These are phyloP conservation scores for Podargus strigoides DNA, from an alignment of 2,797 vertebrate genomes.

Conservation along the genomic window DNA sequence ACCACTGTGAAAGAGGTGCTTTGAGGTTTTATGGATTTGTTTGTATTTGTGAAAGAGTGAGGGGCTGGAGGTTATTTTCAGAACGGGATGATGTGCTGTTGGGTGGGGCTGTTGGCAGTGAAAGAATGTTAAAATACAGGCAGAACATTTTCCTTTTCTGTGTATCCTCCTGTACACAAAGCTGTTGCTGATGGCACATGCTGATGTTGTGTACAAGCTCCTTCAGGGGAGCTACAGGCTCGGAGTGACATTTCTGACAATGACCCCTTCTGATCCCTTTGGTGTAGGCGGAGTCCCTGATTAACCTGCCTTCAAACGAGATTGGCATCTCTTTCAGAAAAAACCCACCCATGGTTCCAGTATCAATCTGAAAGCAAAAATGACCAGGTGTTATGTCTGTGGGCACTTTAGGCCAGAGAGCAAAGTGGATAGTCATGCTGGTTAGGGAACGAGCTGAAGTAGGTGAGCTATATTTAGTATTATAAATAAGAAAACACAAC, in stretches of 20 bases:
- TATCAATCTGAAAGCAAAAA: not conserved
- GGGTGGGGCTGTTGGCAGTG: not conserved
- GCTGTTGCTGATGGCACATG: not conserved
- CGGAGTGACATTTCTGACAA: not conserved
- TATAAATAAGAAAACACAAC: too few relatives aligned
- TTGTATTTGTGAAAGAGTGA: not conserved
- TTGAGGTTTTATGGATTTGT: not conserved
- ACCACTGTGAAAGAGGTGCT: not conserved
- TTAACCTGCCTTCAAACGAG: not conserved
- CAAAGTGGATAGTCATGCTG: not conserved
- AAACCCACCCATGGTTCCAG: not conserved
- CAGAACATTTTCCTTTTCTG: not conserved
- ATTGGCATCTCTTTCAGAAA: not conserved
- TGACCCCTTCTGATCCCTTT: not conserved
- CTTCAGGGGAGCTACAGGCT: not conserved
- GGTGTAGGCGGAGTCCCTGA: not conserved
- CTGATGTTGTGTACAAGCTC: not conserved
- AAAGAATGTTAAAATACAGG: not conserved
- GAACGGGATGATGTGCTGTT: not conserved
- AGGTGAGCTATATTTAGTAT: not conserved
- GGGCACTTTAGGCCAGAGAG: not conserved
- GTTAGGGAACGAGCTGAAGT: not conserved
- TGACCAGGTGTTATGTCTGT: not conserved
- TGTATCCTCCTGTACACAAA: not conserved
- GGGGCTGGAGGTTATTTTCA: not conserved